Percentiles rank a stretch among this genome's conserved stretches.
These are phyloP conservation scores for Aradophagus sp. DNA, from an alignment of 1,140 invertebrate species.

Conservation along the genomic window DNA sequence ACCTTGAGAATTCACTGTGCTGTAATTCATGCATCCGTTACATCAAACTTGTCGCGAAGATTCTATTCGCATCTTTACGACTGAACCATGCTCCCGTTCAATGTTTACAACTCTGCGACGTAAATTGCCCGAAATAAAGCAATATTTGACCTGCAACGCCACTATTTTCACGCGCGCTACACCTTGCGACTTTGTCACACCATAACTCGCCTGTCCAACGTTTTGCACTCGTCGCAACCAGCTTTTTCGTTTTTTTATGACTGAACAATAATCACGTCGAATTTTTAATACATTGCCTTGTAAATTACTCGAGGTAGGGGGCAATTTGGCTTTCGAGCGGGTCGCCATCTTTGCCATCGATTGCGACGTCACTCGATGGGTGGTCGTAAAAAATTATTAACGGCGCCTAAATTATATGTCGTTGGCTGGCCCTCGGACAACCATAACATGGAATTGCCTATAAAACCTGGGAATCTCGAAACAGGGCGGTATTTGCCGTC, in stretches of 20 bases:
- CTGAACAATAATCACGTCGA: conserved; percentile 18
- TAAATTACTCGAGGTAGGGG: conserved; percentile 9
- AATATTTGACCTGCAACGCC: no score
- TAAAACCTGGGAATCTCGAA: conserved; percentile 17
- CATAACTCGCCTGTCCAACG: no score
- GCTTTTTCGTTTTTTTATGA: conserved; percentile 31
- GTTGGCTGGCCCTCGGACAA: not conserved
- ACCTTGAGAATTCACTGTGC: no score
- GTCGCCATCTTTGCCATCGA: conserved; percentile 31
- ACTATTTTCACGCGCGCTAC: no score
- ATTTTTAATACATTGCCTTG: conserved; percentile 13
- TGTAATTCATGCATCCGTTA: no score
- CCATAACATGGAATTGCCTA: conserved; percentile 31
- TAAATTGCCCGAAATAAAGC: no score
- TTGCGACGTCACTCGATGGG: not conserved
- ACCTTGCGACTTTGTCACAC: no score
- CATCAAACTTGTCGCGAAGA: no score
- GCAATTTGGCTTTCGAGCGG: conserved; percentile 1
- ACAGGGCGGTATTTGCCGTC: conserved; percentile 8
- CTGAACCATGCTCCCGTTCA: no score
- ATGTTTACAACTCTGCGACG: no score
- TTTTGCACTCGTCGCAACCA: conserved; percentile 15
- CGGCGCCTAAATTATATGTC: conserved; percentile 20
- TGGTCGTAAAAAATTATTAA: conserved; percentile 23
- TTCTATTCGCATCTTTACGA: no score